Evolutionary conservation across 2,113 vertebrate species (phyloP), one percentile per base, ranked within the genome.

Genomic region (Illadopsis cleaveri): DNA sequence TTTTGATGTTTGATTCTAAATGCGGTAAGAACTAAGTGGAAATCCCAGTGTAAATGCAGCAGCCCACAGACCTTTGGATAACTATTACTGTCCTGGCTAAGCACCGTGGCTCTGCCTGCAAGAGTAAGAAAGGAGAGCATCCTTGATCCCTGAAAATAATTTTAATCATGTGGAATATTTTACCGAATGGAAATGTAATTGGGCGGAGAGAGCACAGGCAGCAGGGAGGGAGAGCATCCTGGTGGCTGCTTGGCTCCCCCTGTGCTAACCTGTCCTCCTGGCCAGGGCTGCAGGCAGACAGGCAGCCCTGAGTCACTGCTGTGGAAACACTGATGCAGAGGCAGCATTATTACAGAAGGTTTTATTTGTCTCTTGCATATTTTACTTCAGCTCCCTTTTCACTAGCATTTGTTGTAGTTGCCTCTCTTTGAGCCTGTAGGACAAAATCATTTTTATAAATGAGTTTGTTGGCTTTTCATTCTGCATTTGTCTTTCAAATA

Each of bases 291-390:
- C 9, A 3, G 70, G 50, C 28, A 0, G 25, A 61, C 22, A 65
- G 57, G 60, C 56, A 78, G 22, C 57, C 35, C 10, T 89, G 73
- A 92, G 45, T 90, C 83, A 79, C 53, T 82, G 73, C 66, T 93
- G 60, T 85, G 93, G 89, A 87, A 91, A 93, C 54, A 80, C 20
- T 81, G 86, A 94, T 86, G 60, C 23, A 90, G 30, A 92, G 83
- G 81, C 50, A 75, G 42, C 38, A 5, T 45, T 28, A 22, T 71
- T 84, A 66, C 18, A 19, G 79, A 84, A 66, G 7, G 18, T 20
- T 86, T 80, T 86, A 23, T 80, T 79, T 87, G 70, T 62, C 35
- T 82, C 25, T 60, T 48, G 27, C 38, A 22, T 75, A 35, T 94
- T 89, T 80, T 70, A 75, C 50, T 24, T 72, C 25, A 15, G 8